phyloP scores from a whole-genome alignment of 2,888 invertebrate genomes.

The Polydrusus cervinus region DNA sequence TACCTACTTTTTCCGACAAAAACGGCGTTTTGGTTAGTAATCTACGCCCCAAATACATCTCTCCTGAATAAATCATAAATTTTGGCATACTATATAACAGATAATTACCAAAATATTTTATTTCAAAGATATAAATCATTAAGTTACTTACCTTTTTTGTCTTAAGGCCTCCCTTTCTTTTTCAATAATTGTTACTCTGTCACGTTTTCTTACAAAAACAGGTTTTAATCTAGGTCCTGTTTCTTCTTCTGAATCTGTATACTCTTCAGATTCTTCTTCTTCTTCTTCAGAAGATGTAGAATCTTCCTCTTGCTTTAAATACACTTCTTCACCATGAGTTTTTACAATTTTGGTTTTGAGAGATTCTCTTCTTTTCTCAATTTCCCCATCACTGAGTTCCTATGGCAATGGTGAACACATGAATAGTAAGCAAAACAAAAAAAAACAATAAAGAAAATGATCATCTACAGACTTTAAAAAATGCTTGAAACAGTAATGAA shows the following conservation, averaged over 20 bases:
- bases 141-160: slow-evolving; percentile 75
- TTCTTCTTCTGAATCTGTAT: slow-evolving; percentile 92
- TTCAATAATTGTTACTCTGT: slow-evolving; percentile 96
- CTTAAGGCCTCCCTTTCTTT: slow-evolving; percentile 91
- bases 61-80: too few relatives aligned
- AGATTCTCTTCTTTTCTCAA: slow-evolving; percentile 85
- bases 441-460: not conserved
- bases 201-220: slow-evolving; percentile 93
- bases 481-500: too few relatives aligned
- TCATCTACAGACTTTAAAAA: too few relatives aligned
- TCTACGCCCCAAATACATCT: too few relatives aligned
- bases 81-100: too few relatives aligned
- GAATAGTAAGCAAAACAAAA: too few relatives aligned
- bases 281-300: slow-evolving; percentile 79
- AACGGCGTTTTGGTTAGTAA: too few relatives aligned
- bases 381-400: slow-evolving; percentile 72
- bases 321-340: slow-evolving; percentile 81
- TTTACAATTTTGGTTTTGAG: slow-evolving; percentile 80
- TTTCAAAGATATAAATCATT: too few relatives aligned
- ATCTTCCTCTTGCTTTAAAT: slow-evolving; percentile 83
- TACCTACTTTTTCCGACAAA: too few relatives aligned
- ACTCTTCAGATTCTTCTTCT: slow-evolving; percentile 89
- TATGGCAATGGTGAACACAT: not conserved
- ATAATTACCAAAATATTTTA: too few relatives aligned
- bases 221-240: slow-evolving; percentile 88